phyloP scores from a whole-genome alignment of 64 coral and sea anemone genomes.

The Stylophora pistillata region DNA sequence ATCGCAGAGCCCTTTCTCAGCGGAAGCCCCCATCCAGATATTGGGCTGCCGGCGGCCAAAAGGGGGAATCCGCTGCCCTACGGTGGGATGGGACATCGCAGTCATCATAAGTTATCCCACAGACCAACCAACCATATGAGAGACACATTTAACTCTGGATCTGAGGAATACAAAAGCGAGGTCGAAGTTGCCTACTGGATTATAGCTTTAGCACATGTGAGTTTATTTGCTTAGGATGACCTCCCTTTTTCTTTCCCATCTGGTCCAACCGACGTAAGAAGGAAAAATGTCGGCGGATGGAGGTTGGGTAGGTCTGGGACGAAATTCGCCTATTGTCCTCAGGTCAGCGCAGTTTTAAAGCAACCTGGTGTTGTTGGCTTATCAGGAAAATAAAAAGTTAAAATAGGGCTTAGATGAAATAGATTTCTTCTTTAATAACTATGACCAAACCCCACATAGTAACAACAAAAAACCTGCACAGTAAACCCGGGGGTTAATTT shows the following conservation, averaged over 20 bases:
- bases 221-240: background rate
- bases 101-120: conserved; percentile 66
- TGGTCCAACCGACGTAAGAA: no score
- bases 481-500: background rate
- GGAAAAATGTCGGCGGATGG: no score
- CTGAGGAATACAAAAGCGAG: conserved; percentile 74
- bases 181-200: conserved; percentile 96
- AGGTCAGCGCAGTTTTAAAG: no score
- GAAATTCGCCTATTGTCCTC: no score
- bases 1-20: conserved; percentile 96
- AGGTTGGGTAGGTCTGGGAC: no score
- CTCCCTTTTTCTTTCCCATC: no score
- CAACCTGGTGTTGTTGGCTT: no score
- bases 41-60: conserved; percentile 58
- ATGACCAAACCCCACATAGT: no score
- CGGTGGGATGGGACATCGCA: conserved; percentile 60
- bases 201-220: conserved; percentile 90
- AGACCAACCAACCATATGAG: conserved; percentile 59
- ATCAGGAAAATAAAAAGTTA: no score
- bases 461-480: background rate
- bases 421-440: no score
- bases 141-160: conserved; percentile 34
- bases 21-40: conserved; percentile 78
- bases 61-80: conserved; percentile 72
- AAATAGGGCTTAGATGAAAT: no score